Conservation (phyloP, 1,140 invertebrate genomes). For the Danaus melanippus region DNA sequence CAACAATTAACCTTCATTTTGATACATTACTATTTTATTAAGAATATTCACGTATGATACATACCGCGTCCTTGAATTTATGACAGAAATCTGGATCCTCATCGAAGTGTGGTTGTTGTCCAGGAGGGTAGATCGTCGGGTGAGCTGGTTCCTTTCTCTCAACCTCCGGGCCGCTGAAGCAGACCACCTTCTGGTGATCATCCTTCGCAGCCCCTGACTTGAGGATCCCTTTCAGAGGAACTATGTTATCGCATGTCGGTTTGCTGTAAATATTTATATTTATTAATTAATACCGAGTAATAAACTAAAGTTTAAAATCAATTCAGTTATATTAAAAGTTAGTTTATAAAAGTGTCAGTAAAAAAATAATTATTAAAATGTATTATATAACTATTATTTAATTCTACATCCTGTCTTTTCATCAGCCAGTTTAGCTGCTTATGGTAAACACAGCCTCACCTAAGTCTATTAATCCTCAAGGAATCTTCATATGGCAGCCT, state of each 20-base stretch:
- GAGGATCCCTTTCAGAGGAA: conserved; percentile 57
- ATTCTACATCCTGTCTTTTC: too few relatives aligned
- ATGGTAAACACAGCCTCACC: conserved; percentile 23
- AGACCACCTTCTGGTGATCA: conserved; percentile 62
- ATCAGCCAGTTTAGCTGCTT: not conserved
- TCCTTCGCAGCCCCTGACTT: conserved; percentile 50
- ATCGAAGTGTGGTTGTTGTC: conserved; percentile 44
- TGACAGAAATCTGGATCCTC: conserved; percentile 52
- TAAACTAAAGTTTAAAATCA: too few relatives aligned
- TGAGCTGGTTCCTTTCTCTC: conserved; percentile 27
- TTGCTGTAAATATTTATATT: conserved; percentile 29
- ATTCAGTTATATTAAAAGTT: too few relatives aligned
- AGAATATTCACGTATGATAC: not conserved
- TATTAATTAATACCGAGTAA: too few relatives aligned
- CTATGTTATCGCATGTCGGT: conserved; percentile 43
- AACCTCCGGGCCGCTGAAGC: conserved; percentile 52
- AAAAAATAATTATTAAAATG: too few relatives aligned
- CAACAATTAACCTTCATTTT: too few relatives aligned
- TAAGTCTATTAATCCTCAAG: conserved; percentile 29
- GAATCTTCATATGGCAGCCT: conserved; percentile 50
- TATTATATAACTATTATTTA: too few relatives aligned
- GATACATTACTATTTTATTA: too few relatives aligned
- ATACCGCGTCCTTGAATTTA: conserved; percentile 35
- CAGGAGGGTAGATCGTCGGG: conserved; percentile 27
- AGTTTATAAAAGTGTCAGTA: too few relatives aligned